Evolutionary conservation across 2,888 invertebrate species (phyloP), one percentile per base, ranked within the genome.

Genomic region (Sclerodermus sp.): DNA sequence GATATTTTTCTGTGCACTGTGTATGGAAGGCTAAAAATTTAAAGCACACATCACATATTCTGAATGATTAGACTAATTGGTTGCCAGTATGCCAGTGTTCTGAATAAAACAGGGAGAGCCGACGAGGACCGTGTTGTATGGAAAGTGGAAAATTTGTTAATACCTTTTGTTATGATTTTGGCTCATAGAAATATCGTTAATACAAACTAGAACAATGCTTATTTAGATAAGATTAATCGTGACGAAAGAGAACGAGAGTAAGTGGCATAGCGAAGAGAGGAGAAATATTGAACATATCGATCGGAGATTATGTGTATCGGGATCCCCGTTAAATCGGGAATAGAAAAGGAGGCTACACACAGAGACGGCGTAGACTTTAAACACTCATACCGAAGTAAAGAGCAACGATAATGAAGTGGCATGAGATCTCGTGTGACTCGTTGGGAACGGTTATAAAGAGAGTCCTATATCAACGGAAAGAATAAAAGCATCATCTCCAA

Each of bases 351-450:
- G 36, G 17, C 3, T 5, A 8, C 23, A 8, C 23, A 23, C 3
- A 23, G 3, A 23, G 62, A 57, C 30, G 49, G 58, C 34, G 45
- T 53, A 57, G 62, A 60, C 54, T 58, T 57, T 56, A 62, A 59
- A 54, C 59, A 55, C 55, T 54, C 63, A 57, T 64, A 57, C 55
- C 51, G 54, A 41, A 51, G 52, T 57, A 57, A 60, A 60, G 62
- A 66, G 51, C 53, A 54, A 53, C 49, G 50, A 58, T 23, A 23
- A 23, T 5, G 34, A 37, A 42, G 41, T 36, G 41, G 40, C 47
- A 40, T 42, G 44, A 32, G 45, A 50, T 52, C 30, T 49, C 45
- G 41, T 13, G 41, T 38, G 48, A 44, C 30, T 36, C 49, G 42
- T 40, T 29, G 18, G 14, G 17, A 18, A 13, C 23, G 38, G 37